Percentiles rank a stretch among this genome's conserved stretches.
phyloP scores from a whole-genome alignment of 2,888 invertebrate genomes.

The Drosophila mettleri region DNA sequence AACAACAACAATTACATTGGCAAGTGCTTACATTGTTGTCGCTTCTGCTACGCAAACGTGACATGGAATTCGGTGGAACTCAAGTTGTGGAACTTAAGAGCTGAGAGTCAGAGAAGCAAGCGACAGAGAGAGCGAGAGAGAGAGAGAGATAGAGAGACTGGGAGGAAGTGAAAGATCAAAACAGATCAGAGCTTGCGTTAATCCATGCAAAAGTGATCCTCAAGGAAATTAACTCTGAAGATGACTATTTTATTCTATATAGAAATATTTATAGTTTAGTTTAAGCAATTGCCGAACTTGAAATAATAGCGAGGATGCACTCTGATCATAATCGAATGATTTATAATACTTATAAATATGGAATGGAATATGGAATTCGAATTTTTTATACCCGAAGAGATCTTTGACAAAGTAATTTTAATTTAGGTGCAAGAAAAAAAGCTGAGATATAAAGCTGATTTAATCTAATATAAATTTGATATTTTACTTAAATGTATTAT shows the following conservation, averaged over 20 bases:
- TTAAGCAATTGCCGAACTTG: not conserved
- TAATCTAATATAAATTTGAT: no score
- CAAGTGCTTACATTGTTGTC: constrained; percentile 53
- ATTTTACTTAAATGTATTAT: no score
- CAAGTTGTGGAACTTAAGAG: constrained; percentile 50
- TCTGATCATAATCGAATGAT: not conserved
- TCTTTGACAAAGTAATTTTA: no score
- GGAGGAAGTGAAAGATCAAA: no score
- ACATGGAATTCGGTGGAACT: constrained; percentile 45
- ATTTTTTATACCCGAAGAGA: not conserved
- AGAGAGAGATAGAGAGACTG: not conserved
- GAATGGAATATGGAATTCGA: not conserved
- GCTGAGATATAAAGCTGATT: no score
- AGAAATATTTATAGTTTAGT: no score
- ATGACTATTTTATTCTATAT: no score
- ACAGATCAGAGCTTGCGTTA: not conserved
- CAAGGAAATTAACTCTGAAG: not conserved
- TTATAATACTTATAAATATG: not conserved
- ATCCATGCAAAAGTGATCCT: constrained; percentile 8
- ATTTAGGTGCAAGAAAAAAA: no score
- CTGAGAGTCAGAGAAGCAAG: constrained; percentile 10
- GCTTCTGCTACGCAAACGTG: constrained; percentile 60
- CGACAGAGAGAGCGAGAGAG: not conserved
- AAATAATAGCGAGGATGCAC: not conserved
- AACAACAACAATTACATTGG: constrained; percentile 47